Base-by-base conservation (phyloP, 1,140 invertebrate genomes). In the Aporrectodea caliginosa region DNA sequence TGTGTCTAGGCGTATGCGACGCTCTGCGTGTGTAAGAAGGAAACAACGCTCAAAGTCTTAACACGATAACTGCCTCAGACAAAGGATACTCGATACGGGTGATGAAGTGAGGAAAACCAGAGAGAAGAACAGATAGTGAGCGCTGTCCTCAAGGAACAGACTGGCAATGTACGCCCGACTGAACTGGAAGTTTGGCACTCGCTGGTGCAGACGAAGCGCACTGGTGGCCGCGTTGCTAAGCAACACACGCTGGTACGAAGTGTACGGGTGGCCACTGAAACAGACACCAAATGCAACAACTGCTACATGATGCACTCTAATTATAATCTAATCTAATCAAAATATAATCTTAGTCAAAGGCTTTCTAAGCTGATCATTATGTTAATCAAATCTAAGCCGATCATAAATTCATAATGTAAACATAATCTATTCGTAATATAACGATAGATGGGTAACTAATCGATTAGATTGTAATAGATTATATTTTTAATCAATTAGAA, bases 111-210 rank as follows among this genome's bases (percentile, higher is more conserved):
- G 90, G 87, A 98, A 98, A 83, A 98, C 95, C 73, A 98, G 87
- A 16, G 95, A 95, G 88, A 94, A 99, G 87, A 98, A 92, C 76
- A 99, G 90, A 87, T 99, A 98, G 88, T 99, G 97, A 83, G 94
- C 96, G 79, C 95, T 97, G 89, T 99, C 97, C 88, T 99, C 97
- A 69, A 92, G 84, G 81, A 98, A 90, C 78, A 99, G 87, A 6
- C 90, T 87, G 16, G 91, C 90, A 35, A 98, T 88, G 87, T 96
- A 98, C 86, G 95, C 92, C 80, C 93, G 89, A 75, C 90, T 93
- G 35, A 98, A 90, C 75, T 92, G 91, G 80, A 97, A 93, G 35
- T 86, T 84, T 29, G 95, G 94, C 74, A 98, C 88, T 79, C 97
- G 91, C 88, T 98, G 97, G 88, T 98, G 96, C 78, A 99, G 90